These are phyloP conservation scores for Synanthedon formicaeformis DNA, from an alignment of 2,888 invertebrate species.

Conservation along the genomic window DNA sequence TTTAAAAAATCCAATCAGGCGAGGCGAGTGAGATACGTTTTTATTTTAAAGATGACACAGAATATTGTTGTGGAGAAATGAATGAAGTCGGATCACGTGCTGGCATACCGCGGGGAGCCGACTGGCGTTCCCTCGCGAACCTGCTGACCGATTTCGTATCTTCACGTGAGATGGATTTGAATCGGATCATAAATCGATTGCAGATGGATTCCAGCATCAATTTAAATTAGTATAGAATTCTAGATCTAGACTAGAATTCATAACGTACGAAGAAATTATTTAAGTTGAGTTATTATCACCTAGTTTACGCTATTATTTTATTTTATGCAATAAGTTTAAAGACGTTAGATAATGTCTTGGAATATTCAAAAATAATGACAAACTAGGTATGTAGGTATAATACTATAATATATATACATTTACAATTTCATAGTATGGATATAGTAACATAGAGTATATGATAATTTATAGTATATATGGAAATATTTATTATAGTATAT, in stretches of 20 bases:
- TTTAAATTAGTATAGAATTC: not conserved
- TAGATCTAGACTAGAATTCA: not conserved
- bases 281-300: too few species aligned
- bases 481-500: too few species aligned
- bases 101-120: constrained; percentile 29
- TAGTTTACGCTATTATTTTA: too few species aligned
- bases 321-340: too few species aligned
- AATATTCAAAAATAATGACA: too few species aligned
- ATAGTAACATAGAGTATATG: too few species aligned
- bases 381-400: too few species aligned
- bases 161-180: constrained; percentile 48
- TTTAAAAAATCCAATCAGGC: not conserved
- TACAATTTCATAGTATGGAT: too few species aligned
- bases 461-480: too few species aligned
- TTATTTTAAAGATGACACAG: constrained; percentile 8
- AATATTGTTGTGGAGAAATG: constrained; percentile 22
- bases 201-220: constrained; percentile 14
- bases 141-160: constrained; percentile 45
- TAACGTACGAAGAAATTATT: not conserved
- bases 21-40: too few species aligned
- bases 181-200: constrained; percentile 48
- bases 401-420: too few species aligned
- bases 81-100: constrained; percentile 46
- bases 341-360: too few species aligned
- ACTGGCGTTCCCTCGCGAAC: constrained; percentile 22